phyloP scores from a whole-genome alignment of 2,888 invertebrate genomes.

The Eledona agricola region DNA sequence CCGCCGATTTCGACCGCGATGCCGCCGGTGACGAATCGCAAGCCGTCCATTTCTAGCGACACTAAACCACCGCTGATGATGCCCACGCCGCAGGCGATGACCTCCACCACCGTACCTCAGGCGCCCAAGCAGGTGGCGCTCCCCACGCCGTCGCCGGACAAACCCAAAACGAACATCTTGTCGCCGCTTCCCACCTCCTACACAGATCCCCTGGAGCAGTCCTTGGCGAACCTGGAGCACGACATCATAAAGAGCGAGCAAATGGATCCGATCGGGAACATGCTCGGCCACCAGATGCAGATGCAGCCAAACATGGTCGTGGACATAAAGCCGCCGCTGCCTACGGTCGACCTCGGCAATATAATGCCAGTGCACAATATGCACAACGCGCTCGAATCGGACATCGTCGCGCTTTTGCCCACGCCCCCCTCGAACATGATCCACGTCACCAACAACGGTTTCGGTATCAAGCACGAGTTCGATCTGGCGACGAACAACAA shows the following conservation, averaged over 20 bases:
- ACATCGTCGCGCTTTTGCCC: slow-evolving; percentile 47
- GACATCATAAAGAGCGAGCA: slow-evolving; percentile 62
- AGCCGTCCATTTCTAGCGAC: slow-evolving; percentile 31
- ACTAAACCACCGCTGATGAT: slow-evolving; percentile 41
- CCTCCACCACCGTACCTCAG: slow-evolving; percentile 62
- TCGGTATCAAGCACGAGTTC: slow-evolving; percentile 63
- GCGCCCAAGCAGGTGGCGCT: slow-evolving; percentile 53
- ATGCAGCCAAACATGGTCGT: slow-evolving; percentile 50
- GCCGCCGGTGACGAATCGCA: slow-evolving; percentile 40
- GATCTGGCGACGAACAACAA: slow-evolving; percentile 61
- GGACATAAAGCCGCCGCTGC: slow-evolving; percentile 46
- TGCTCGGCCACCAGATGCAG: slow-evolving; percentile 49
- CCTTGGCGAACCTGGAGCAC: slow-evolving; percentile 75
- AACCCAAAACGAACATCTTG: slow-evolving; percentile 55
- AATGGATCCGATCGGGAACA: slow-evolving; percentile 58
- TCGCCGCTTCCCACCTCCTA: slow-evolving; percentile 58
- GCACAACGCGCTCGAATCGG: slow-evolving; percentile 46
- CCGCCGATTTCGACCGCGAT: slow-evolving; percentile 29
- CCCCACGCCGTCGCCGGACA: slow-evolving; percentile 56
- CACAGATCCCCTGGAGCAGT: slow-evolving; percentile 76
- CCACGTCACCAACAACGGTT: slow-evolving; percentile 61
- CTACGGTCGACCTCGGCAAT: slow-evolving; percentile 34
- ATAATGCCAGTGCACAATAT: slow-evolving; percentile 48
- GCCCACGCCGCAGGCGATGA: slow-evolving; percentile 41
- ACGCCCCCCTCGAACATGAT: slow-evolving; percentile 50